Base-by-base conservation (phyloP, 2,113 vertebrate species). In the Pterocles gutturalis region DNA sequence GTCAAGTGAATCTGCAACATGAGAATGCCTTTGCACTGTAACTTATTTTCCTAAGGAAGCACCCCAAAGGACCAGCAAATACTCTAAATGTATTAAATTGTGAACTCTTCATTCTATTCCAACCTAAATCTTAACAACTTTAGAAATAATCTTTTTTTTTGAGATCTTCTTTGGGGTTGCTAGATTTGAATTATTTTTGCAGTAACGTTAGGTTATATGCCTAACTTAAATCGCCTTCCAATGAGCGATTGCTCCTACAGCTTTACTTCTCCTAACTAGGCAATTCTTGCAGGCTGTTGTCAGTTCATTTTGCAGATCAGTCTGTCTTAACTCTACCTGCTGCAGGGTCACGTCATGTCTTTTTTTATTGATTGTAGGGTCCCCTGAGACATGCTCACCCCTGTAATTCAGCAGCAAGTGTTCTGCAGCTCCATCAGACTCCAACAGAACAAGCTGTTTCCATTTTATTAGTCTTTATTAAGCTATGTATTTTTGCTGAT, bases 381-480 rank as follows among this genome's bases (percentile, higher is more conserved):
- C 78, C 53, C 81, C 41, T 18, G 91, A 54, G 96, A 93, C 75
- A 5, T 3, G 28, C 28, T 91, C 58, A 85, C 84, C 78, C 55
- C 70, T 53, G 73, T 85, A 72, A 87, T 33, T 55, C 62, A 77
- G 62, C 84, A 77, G 65, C 48, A 89, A 85, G 26, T 45, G 70
- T 64, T 73, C 73, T 93, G 81, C 89, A 33, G 58, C 70, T 92
- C 84, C 84, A 45, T 61, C 73, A 91, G 53, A 28, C 61, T 85
- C 49, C 70, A 58, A 57, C 87, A 72, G 70, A 76, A 89, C 84
- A 88, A 87, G 82, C 84, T 85, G 71, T 69, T 91, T 75, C 57
- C 83, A 34, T 34, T 79, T 83, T 95, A 88, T 96, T 94, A 83
- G 80, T 53, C 84, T 87, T 89, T 94, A 79, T 93, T 94, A 91